Evolutionary conservation across 2,888 invertebrate species (phyloP).

Genomic region (Morpho achilles): DNA sequence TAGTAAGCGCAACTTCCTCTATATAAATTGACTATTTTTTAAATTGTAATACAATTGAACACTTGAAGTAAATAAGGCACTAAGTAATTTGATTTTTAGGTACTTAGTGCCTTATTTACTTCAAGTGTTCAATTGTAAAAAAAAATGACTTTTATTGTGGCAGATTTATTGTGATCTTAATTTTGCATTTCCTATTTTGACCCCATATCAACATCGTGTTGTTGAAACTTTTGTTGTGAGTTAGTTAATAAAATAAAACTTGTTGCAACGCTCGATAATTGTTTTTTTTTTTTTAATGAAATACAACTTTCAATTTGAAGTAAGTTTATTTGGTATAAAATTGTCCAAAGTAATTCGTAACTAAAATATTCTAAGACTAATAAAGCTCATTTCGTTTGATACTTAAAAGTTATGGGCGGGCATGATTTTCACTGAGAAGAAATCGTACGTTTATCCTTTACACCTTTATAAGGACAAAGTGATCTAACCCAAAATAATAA

Average conservation of each 20-base stretch:
- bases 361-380: constrained; percentile 50
- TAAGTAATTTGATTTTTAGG: too few relatives aligned
- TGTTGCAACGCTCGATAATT: constrained; percentile 54
- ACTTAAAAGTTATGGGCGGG: constrained; percentile 28
- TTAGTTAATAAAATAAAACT: constrained; percentile 29
- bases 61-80: too few relatives aligned
- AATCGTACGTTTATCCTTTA: too few relatives aligned
- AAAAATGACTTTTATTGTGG: not conserved
- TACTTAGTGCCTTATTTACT: too few relatives aligned
- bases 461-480: too few relatives aligned
- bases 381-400: constrained; percentile 59
- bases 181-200: constrained; percentile 1
- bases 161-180: not conserved
- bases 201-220: constrained; percentile 6
- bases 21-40: too few relatives aligned
- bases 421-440: constrained; percentile 8
- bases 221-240: constrained; percentile 13
- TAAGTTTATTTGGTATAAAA: constrained; percentile 75
- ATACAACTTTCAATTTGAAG: constrained; percentile 20
- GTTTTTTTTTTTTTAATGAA: constrained; percentile 25
- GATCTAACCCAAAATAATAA: too few relatives aligned
- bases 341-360: constrained; percentile 49
- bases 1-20: too few relatives aligned
- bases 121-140: too few relatives aligned
- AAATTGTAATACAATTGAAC: too few relatives aligned